phyloP scores from a whole-genome alignment of 2,888 invertebrate genomes.

The Drosophila pseudotalamancana region DNA sequence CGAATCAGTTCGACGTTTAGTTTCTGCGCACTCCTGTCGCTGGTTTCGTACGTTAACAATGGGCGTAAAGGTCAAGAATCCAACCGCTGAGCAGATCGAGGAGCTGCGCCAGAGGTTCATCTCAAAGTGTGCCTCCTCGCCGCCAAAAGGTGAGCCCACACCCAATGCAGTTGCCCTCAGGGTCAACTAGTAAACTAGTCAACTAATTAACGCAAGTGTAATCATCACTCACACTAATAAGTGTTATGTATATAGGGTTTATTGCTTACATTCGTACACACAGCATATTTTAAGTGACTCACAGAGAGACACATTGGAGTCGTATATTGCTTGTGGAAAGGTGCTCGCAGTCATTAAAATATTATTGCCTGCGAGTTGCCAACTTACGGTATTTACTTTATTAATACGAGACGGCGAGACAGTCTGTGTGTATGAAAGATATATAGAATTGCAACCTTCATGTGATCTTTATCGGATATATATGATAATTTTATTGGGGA shows the following conservation, averaged over 20 bases:
- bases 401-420: conserved; percentile 4
- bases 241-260: conserved; percentile 1
- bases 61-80: conserved; percentile 67
- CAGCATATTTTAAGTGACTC: conserved; percentile 1
- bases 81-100: conserved; percentile 76
- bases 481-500: not conserved
- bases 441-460: not conserved
- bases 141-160: conserved; percentile 68
- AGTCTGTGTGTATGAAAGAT: conserved; percentile 1
- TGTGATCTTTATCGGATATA: not conserved
- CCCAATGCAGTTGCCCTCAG: conserved; percentile 4
- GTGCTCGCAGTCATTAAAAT: conserved; percentile 12
- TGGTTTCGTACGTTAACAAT: conserved; percentile 44
- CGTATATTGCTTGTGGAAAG: conserved; percentile 1
- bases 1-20: conserved; percentile 38
- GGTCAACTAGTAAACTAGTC: conserved; percentile 1
- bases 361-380: conserved; percentile 5
- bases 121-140: conserved; percentile 74
- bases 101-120: conserved; percentile 81
- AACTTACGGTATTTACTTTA: conserved; percentile 11
- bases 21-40: conserved; percentile 17
- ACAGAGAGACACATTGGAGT: not conserved
- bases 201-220: conserved; percentile 2
- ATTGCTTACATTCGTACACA: not conserved
- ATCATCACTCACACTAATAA: not conserved